These are phyloP conservation scores for Sardina pilchardus DNA, from an alignment of 2,113 vertebrate genomes.

Conservation along the genomic window DNA sequence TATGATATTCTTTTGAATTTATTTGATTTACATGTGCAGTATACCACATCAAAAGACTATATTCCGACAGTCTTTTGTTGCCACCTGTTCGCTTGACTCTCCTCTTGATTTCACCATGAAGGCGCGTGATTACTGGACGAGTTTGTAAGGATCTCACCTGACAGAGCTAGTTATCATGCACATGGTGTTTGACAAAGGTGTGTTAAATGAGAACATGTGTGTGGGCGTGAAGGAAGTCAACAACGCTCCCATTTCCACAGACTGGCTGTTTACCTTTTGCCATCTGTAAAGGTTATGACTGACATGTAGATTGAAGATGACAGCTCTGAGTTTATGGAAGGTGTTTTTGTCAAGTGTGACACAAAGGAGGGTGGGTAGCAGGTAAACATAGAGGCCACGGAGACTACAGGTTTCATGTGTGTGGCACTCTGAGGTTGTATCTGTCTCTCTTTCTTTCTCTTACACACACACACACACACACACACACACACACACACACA, in stretches of 20 bases:
- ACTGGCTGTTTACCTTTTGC: neutral
- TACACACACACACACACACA: neutral
- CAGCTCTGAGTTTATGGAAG: neutral
- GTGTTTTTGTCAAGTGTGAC: neutral
- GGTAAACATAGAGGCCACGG: neutral
- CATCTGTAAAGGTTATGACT: neutral
- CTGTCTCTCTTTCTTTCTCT: neutral
- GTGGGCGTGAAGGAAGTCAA: neutral
- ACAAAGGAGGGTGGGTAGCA: neutral
- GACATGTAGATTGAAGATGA: neutral
- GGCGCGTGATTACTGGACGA: neutral
- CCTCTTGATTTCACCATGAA: neutral
- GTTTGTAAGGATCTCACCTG: neutral
- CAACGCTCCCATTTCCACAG: neutral
- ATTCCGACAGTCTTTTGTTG: too few relatives aligned
- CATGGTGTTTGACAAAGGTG: neutral
- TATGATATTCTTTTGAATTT: too few relatives aligned
- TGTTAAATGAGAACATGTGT: neutral
- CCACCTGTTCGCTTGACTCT: neutral
- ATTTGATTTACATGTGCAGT: too few relatives aligned
- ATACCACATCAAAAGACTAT: too few relatives aligned
- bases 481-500: neutral
- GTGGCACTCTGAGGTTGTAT: neutral
- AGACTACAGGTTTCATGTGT: neutral
- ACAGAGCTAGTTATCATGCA: neutral